These are phyloP conservation scores for Ailurus styani DNA, from an alignment of 2,113 vertebrate genomes.

Conservation along the genomic window DNA sequence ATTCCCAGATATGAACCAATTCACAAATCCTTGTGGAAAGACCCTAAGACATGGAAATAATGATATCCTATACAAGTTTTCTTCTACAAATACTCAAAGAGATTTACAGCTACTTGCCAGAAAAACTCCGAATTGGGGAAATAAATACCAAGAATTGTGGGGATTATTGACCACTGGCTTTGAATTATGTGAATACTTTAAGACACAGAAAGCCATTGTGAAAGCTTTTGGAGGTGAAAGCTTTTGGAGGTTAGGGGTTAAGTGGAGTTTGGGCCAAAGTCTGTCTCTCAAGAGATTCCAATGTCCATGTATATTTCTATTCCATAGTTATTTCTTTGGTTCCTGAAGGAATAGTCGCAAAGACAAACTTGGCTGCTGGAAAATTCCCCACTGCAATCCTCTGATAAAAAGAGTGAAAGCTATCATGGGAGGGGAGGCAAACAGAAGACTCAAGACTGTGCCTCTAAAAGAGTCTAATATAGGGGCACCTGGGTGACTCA, in stretches of 20 bases:
- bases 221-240: background rate
- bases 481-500: background rate
- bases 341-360: background rate
- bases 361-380: background rate
- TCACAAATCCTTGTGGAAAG: background rate
- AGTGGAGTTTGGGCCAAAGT: background rate
- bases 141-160: background rate
- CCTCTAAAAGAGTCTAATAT: background rate
- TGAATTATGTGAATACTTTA: background rate
- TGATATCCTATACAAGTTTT: background rate
- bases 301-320: background rate
- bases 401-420: background rate
- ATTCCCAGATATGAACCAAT: background rate
- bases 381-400: background rate
- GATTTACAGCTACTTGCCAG: background rate
- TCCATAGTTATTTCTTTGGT: background rate
- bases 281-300: background rate
- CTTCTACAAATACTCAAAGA: background rate
- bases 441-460: background rate
- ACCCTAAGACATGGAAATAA: background rate
- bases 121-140: background rate
- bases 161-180: background rate
- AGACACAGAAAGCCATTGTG: background rate
- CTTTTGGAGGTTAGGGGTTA: background rate
- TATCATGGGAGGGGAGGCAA: background rate